These are phyloP conservation scores for Oncopodura yosiiana DNA, from an alignment of 1,140 invertebrate genomes.

Conservation along the genomic window DNA sequence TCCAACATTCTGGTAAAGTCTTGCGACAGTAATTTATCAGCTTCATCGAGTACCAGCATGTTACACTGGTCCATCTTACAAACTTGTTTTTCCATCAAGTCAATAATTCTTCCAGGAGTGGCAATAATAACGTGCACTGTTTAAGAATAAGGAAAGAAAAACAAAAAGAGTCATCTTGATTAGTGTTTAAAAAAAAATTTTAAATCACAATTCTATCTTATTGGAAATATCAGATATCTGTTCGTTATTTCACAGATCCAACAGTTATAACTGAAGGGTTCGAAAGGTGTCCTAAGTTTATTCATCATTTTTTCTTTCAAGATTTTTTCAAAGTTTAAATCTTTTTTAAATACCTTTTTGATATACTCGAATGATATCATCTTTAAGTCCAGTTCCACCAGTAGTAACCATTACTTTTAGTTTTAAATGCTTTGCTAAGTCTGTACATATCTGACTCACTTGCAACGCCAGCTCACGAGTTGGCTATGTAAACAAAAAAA, in stretches of 20 bases:
- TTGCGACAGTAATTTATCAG: conserved; percentile 96
- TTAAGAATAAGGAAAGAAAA: too few species aligned
- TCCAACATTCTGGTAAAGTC: conserved; percentile 99
- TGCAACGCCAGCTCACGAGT: conserved; percentile 97
- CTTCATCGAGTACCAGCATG: conserved; percentile 96
- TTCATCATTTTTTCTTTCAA: neutral
- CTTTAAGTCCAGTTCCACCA: conserved; percentile 92
- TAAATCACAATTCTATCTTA: neutral
- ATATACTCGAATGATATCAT: conserved; percentile 99
- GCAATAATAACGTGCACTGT: conserved; percentile 98
- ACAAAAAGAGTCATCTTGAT: neutral
- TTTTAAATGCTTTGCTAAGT: conserved; percentile 90
- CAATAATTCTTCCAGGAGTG: conserved; percentile 96
- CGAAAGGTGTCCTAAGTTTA: conserved; percentile 14
- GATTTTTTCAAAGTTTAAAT: neutral
- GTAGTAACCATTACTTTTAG: conserved; percentile 98
- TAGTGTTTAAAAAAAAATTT: too few species aligned
- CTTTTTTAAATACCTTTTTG: conserved; percentile 62
- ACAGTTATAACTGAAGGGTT: neutral
- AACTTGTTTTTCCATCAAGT: conserved; percentile 98
- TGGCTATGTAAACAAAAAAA: conserved; percentile 53
- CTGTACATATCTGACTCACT: conserved; percentile 99
- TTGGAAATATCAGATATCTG: conserved; percentile 6
- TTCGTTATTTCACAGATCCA: neutral
- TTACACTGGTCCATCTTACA: conserved; percentile 91